Evolutionary conservation across 1,140 invertebrate genomes (phyloP), one percentile per base, ranked within the genome.

Genomic region (Aleiodes sp.): DNA sequence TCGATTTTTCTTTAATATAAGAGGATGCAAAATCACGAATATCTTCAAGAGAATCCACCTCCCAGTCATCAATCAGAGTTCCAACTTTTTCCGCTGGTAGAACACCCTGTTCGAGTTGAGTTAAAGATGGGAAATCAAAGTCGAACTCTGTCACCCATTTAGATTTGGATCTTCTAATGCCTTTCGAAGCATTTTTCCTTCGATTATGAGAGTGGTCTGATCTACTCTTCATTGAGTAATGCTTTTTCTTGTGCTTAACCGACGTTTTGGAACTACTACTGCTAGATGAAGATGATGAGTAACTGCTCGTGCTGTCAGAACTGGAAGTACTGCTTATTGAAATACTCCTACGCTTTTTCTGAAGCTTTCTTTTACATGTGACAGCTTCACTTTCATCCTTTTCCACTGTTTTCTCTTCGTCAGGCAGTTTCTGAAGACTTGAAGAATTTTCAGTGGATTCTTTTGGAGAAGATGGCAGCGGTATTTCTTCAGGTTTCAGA

Each of bases 21-120:
- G 14, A 62, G 4, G 24, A n/a, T 4, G 71, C 74, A 26, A 66
- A 71, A 26, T 79, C 41, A 1, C 59, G 68, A 9, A 79, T 31
- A 2, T 76, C 80, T 28, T 86, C 85, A 16, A 85, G 73, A 65
- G 84, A 86, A 21, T 86, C 84, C 0, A 86, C 83, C 65, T 86
- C 83, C 85, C 85, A 86, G 7, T 86, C 84, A 16, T 86, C 83
- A 0, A 78, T 76, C 4, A 84, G 69, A 2, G 79, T 65, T 10
- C 81, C 78, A 14, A 71, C 73, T 37, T 80, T 80, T 4, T 65
- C 65, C 0, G 71, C 77, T 12, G n/a, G n/a, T n/a, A n/a, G n/a
- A n/a, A n/a, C n/a, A n/a, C 75, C 80, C 33, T 78, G 77, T 19
- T 85, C 81, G 0, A 85, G 73, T 31, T 86, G 83, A 4, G 79